Percentiles rank a stretch among this genome's conserved stretches.
Conservation (phyloP, 1,140 invertebrate genomes). For the Teleogryllus occipitalis region DNA sequence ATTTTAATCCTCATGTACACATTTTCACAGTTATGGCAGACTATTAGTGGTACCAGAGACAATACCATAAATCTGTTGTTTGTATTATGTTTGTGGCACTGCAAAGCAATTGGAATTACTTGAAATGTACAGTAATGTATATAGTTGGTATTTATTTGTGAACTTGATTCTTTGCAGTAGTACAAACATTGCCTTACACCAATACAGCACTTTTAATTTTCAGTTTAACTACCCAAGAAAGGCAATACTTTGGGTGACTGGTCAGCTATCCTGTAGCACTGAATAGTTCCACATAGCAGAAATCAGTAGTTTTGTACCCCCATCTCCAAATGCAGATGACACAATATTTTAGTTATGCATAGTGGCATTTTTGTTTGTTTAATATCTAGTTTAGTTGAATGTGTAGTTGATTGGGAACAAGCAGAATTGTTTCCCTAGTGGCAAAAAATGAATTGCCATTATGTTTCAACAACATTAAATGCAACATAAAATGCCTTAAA, state of each 20-base stretch:
- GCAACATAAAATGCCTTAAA: too few species aligned
- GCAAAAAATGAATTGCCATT: too few species aligned
- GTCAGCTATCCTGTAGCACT: conserved; percentile 3
- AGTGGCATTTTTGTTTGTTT: not conserved
- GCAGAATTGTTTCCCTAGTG: not conserved
- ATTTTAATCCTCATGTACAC: too few species aligned
- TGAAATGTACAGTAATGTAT: not conserved
- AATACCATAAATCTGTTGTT: not conserved
- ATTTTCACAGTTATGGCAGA: too few species aligned
- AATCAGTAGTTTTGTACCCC: not conserved
- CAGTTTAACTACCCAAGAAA: not conserved
- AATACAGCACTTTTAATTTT: not conserved
- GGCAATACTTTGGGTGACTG: not conserved
- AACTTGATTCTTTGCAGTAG: not conserved
- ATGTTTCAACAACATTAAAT: too few species aligned
- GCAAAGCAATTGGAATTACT: not conserved
- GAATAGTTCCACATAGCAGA: not conserved
- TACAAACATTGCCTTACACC: not conserved
- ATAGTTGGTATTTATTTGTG: not conserved
- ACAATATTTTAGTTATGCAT: not conserved
- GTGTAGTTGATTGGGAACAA: not conserved
- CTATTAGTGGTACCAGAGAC: not conserved
- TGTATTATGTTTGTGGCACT: not conserved
- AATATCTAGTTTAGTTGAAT: not conserved
- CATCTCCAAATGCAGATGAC: not conserved